Conservation (phyloP, 2,888 invertebrate genomes). For the Eustalomyia histrio region DNA sequence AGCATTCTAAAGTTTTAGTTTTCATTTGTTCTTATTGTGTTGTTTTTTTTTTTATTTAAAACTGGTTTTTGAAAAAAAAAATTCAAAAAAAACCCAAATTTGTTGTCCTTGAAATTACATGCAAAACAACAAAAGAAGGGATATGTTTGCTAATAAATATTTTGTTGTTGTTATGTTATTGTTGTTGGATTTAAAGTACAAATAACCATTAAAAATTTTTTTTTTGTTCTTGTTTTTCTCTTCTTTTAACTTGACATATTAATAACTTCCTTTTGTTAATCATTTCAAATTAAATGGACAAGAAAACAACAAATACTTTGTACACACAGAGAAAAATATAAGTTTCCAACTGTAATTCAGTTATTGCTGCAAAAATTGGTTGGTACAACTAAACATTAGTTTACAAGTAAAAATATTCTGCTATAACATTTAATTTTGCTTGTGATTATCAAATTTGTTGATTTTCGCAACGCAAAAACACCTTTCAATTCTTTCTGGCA, state of each 20-base stretch:
- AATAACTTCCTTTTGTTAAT: conserved; percentile 61
- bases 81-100: conserved; percentile 29
- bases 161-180: conserved; percentile 26
- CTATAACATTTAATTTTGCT: no score
- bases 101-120: conserved; percentile 67
- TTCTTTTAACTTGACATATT: conserved; percentile 47
- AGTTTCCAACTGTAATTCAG: no score
- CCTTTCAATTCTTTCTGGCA: no score
- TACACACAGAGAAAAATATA: no score
- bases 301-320: no score
- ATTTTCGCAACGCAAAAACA: no score
- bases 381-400: no score
- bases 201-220: conserved; percentile 20
- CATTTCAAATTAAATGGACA: background rate
- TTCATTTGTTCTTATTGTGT: conserved; percentile 17
- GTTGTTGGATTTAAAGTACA: background rate
- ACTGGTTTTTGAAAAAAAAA: conserved; percentile 15
- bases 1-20: conserved; percentile 67
- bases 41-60: conserved; percentile 16
- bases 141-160: conserved; percentile 10
- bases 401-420: no score
- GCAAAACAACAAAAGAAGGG: conserved; percentile 31
- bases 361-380: no score
- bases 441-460: no score
- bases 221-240: background rate